Evolutionary conservation across 2,797 vertebrate genomes (phyloP).

Genomic region (Threskiornis aethiopicus): DNA sequence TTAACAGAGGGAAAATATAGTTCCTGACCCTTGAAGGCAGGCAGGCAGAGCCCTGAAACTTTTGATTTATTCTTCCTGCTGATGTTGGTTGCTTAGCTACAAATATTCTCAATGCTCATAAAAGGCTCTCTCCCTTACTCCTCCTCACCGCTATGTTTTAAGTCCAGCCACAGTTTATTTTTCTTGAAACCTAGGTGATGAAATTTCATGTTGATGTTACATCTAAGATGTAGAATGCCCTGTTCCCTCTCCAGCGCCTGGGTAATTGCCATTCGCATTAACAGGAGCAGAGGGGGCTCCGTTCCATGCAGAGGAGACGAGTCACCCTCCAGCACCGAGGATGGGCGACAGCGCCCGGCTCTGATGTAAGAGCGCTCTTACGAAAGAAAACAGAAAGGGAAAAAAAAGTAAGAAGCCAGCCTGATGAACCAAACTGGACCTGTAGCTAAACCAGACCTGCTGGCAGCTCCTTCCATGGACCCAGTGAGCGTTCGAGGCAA

Average conservation of each 20-base stretch:
- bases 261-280: not conserved
- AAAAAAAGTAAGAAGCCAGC: not conserved
- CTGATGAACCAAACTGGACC: not conserved
- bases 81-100: slow-evolving; percentile 57
- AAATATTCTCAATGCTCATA: slow-evolving; percentile 46
- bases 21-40: slow-evolving; percentile 51
- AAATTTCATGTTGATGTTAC: not conserved
- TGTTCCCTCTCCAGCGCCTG: not conserved
- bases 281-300: not conserved
- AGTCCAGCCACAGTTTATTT: slow-evolving; percentile 53
- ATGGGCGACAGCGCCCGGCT: not conserved
- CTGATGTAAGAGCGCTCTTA: not conserved
- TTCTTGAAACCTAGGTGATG: slow-evolving; percentile 54
- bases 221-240: not conserved
- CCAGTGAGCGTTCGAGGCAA: accelerated
- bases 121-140: not conserved
- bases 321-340: not conserved
- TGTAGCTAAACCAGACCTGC: not conserved
- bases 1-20: slow-evolving; percentile 49
- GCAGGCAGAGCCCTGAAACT: slow-evolving; percentile 52
- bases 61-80: slow-evolving; percentile 59
- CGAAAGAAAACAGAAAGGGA: not conserved
- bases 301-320: not conserved
- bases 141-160: not conserved
- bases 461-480: not conserved